These are phyloP conservation scores for Synanthedon myopaeformis DNA, from an alignment of 2,888 invertebrate species.

Conservation along the genomic window DNA sequence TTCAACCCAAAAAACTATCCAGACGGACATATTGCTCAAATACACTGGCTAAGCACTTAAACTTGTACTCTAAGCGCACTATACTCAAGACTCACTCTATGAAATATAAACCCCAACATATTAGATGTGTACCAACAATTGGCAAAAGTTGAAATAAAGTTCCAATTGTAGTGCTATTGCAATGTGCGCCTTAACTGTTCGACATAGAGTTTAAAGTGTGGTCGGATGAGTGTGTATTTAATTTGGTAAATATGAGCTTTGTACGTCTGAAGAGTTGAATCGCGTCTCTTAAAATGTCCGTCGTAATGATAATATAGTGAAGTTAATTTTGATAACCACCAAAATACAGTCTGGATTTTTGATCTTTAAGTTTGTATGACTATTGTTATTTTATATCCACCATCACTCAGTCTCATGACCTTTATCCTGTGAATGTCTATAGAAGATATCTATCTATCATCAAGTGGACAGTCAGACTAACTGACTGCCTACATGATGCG, in stretches of 20 bases:
- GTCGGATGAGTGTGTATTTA: background rate
- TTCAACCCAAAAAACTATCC: background rate
- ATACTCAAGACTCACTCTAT: background rate
- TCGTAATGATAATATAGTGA: too few relatives aligned
- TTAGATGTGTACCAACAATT: background rate
- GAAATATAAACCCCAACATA: background rate
- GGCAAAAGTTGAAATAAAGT: background rate
- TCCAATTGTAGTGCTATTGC: too few relatives aligned
- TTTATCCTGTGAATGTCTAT: too few relatives aligned
- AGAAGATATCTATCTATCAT: too few relatives aligned
- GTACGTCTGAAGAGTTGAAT: background rate
- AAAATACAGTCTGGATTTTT: too few relatives aligned
- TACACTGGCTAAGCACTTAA: background rate
- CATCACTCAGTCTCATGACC: too few relatives aligned
- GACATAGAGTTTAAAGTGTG: background rate
- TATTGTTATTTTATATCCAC: too few relatives aligned
- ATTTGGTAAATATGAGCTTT: background rate
- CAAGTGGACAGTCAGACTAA: too few relatives aligned
- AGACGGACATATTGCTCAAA: background rate
- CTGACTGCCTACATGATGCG: too few relatives aligned
- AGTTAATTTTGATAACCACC: too few relatives aligned
- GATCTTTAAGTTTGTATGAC: too few relatives aligned
- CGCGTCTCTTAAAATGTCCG: background rate
- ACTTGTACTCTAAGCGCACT: background rate
- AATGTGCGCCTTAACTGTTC: too few relatives aligned